Percentiles rank a stretch among this genome's conserved stretches.
Conservation (phyloP, 2,888 invertebrate genomes). For the Charanyca ferruginea region DNA sequence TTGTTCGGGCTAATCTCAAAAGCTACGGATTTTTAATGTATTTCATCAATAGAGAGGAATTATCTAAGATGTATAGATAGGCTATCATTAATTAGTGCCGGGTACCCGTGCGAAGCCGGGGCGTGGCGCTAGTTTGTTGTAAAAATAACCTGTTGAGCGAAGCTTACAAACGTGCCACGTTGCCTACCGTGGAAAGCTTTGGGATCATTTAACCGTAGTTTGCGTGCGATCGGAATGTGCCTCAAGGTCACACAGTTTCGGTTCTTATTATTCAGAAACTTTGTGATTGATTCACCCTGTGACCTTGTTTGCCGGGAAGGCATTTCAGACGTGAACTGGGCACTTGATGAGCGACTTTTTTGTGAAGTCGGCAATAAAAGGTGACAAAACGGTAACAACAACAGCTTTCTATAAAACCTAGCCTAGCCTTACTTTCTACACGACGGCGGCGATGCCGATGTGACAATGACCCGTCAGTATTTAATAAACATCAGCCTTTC, state of each 20-base stretch:
- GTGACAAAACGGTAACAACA: background rate
- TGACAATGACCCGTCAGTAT: background rate
- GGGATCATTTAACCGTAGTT: constrained; percentile 11
- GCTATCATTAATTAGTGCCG: too few relatives aligned
- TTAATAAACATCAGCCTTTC: too few relatives aligned
- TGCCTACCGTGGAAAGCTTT: constrained; percentile 12
- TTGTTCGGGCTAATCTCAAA: too few relatives aligned
- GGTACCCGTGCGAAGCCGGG: too few relatives aligned
- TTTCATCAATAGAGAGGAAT: too few relatives aligned
- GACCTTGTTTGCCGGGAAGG: background rate
- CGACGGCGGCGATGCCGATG: background rate
- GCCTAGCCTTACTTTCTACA: background rate
- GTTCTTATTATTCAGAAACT: constrained; percentile 6
- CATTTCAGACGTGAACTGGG: background rate
- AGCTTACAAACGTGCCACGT: background rate
- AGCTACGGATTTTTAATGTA: too few relatives aligned
- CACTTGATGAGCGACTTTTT: background rate
- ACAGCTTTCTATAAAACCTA: background rate
- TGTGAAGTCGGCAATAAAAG: background rate
- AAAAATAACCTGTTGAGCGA: constrained; percentile 38
- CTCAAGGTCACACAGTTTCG: constrained; percentile 17
- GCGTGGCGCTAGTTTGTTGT: constrained; percentile 3
- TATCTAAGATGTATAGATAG: too few relatives aligned
- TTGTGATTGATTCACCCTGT: background rate
- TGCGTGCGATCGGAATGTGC: constrained; percentile 6